Conservation (phyloP, 2,113 vertebrate species). For the Bostrychus sinensis region DNA sequence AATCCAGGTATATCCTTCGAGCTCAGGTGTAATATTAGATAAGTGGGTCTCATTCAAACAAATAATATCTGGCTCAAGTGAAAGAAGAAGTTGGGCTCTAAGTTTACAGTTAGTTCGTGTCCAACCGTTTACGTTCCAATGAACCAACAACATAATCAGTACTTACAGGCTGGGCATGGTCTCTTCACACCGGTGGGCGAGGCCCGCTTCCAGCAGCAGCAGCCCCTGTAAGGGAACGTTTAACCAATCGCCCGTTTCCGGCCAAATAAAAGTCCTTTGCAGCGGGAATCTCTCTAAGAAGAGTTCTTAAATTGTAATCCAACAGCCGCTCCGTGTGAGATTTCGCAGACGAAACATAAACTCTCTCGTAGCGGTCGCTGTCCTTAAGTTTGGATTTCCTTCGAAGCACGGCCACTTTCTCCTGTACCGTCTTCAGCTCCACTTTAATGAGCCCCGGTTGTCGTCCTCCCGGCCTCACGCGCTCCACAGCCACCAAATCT, state of each 20-base stretch:
- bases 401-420: too few species aligned
- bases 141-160: not conserved
- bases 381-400: too few species aligned
- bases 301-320: not conserved
- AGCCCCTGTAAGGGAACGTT: not conserved
- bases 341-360: not conserved
- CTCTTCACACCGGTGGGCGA: not conserved
- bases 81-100: not conserved
- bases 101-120: not conserved
- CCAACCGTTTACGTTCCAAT: not conserved
- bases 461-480: too few species aligned
- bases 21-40: conserved; percentile 2
- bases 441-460: too few species aligned
- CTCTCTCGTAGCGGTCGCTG: not conserved
- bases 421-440: too few species aligned
- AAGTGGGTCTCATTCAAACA: not conserved
- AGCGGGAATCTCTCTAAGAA: conserved; percentile 1
- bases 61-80: not conserved
- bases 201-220: not conserved
- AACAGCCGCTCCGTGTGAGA: not conserved
- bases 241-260: not conserved
- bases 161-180: not conserved
- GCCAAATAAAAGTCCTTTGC: not conserved
- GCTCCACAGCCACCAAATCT: too few species aligned
- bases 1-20: not conserved